Conservation (phyloP, 2,888 invertebrate genomes). For the Dascillus cervinus region DNA sequence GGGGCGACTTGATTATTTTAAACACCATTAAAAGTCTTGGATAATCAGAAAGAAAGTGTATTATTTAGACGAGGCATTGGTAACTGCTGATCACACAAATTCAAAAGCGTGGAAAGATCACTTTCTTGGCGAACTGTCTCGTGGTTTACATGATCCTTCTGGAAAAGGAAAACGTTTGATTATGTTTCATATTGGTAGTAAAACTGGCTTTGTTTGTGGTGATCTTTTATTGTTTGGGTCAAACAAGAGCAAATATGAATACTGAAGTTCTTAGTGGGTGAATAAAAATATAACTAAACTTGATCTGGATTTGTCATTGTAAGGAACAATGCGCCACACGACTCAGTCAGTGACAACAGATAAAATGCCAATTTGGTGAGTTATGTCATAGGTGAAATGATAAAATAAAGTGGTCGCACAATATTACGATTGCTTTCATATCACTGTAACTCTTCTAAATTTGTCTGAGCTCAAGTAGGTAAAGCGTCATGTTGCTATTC, state of each 20-base stretch:
- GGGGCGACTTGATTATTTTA: too few species aligned
- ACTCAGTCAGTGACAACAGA: too few species aligned
- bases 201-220: neutral
- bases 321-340: conserved; percentile 1
- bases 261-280: neutral
- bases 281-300: neutral
- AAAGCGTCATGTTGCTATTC: too few species aligned
- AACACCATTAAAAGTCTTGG: neutral
- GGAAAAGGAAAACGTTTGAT: neutral
- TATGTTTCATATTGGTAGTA: neutral
- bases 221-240: neutral
- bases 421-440: too few species aligned
- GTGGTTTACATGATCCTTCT: neutral
- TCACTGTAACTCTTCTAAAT: too few species aligned
- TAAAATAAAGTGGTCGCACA: too few species aligned
- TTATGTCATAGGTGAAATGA: too few species aligned
- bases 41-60: neutral
- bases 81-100: neutral
- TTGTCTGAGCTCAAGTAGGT: too few species aligned
- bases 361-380: too few species aligned
- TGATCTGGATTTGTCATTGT: neutral
- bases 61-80: neutral
- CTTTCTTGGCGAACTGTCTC: neutral
- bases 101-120: neutral
- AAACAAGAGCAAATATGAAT: neutral